Base-by-base conservation (phyloP, 2,113 vertebrate genomes). In the Todiramphus saurophagus region DNA sequence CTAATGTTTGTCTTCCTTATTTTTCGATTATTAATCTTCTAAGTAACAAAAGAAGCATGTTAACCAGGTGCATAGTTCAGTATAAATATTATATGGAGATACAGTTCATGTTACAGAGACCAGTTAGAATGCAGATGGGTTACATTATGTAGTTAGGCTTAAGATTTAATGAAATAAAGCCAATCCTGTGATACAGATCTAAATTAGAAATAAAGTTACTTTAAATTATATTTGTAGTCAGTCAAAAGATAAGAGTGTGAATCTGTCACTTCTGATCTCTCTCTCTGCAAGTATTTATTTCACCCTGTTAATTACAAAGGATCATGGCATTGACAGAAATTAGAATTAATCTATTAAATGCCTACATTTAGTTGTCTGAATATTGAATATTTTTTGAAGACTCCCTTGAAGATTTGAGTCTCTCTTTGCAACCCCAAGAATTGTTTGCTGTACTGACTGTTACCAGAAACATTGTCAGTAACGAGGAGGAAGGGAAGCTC, bases 271-370 rank as follows among this genome's bases (percentile, higher is more conserved):
- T 82, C 39, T 89, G 51, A 82, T 93, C 60, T 84, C n/a, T n/a
- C 10, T 10, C 53, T 90, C 25, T 94, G 51, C 44, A 82, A 96
- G 82, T 91, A 81, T 78, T 91, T 96, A 41, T 89, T 77, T 89
- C 43, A 16, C 19, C 89, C 31, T 60, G 4, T 89, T 95, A 84
- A 75, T 91, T 94, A 63, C 28, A 33, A 95, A 79, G 62, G 14
- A 83, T 75, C 30, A 16, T 51, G 35, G 17, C 31, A 59, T 16
- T 78, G 35, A 30, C 69, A 75, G 37, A 82, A 93, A 87, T 77
- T 50, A 77, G 77, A 89, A 76, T 87, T 74, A 8, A 48, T 82
- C 28, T 81, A 5, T 74, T 84, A 84, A 90, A 62, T 78, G 30
- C 27, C 27, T 63, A 5, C 9, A 21, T 84, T 78, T 81, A 78